Conservation (phyloP, 2,888 invertebrate species). For the Lepetodrilus schrolli region DNA sequence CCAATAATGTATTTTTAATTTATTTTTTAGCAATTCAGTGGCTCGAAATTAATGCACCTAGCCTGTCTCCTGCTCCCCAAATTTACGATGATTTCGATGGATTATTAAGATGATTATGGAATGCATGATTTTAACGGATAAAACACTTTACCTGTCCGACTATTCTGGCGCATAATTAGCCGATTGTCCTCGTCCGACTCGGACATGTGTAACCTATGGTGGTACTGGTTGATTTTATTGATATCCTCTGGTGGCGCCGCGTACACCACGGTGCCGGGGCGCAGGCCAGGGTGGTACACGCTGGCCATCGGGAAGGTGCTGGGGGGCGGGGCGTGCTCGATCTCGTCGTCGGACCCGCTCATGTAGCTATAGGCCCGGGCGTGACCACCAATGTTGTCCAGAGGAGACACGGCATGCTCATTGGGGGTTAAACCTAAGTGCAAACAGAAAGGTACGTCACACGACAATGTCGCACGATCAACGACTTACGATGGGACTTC, state of each 20-base stretch:
- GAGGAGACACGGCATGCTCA: constrained; percentile 53
- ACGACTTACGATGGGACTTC: no score
- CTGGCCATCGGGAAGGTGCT: background rate
- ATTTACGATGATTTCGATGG: constrained; percentile 6
- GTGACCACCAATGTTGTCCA: constrained; percentile 36
- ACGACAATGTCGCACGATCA: no score
- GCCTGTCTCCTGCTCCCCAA: no score
- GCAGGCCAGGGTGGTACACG: constrained; percentile 19
- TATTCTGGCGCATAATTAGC: constrained; percentile 41
- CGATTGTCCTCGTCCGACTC: constrained; percentile 48
- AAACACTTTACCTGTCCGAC: constrained; percentile 43
- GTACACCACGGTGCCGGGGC: background rate
- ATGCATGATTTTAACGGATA: no score
- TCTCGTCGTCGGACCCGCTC: constrained; percentile 70
- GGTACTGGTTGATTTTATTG: constrained; percentile 18
- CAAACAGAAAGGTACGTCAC: no score
- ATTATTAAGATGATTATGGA: background rate
- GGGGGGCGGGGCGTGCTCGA: constrained; percentile 31
- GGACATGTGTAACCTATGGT: constrained; percentile 34
- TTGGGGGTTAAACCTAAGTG: constrained; percentile 54
- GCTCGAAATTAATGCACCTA: no score
- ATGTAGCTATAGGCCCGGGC: constrained; percentile 57
- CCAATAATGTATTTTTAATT: no score
- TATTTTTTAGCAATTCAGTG: no score
- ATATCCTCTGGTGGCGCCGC: constrained; percentile 20